Conservation (phyloP, 2,888 invertebrate species). For the Dryobotodes eremita region DNA sequence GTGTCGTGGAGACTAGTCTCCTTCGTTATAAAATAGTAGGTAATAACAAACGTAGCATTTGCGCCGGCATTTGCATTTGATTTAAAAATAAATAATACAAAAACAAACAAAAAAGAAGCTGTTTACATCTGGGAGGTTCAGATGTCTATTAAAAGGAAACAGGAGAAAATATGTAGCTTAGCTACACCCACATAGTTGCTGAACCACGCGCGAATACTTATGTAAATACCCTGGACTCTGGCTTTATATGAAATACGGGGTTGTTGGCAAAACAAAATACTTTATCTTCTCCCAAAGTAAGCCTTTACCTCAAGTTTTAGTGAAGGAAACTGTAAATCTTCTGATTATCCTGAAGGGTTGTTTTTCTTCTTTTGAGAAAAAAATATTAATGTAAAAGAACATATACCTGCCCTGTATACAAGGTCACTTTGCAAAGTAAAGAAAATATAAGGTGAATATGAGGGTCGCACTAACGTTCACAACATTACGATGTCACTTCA, state of each 20-base stretch:
- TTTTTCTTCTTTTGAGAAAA: slow-evolving; percentile 12
- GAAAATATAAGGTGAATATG: neutral
- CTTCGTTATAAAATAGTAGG: neutral
- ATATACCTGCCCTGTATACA: neutral
- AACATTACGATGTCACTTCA: neutral
- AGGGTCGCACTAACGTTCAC: neutral
- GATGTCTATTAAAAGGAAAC: slow-evolving; percentile 24
- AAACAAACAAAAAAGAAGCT: slow-evolving; percentile 6
- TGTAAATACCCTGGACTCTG: slow-evolving; percentile 35
- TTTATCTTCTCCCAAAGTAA: slow-evolving; percentile 28
- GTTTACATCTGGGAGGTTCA: neutral
- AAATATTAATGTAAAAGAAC: neutral
- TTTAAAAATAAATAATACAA: neutral
- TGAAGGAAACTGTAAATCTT: slow-evolving; percentile 43
- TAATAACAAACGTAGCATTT: neutral
- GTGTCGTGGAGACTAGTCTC: neutral
- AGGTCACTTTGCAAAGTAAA: neutral
- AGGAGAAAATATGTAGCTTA: slow-evolving; percentile 33
- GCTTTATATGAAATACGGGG: slow-evolving; percentile 19
- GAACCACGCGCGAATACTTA: slow-evolving; percentile 37
- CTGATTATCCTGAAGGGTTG: slow-evolving; percentile 12
- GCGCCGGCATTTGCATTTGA: neutral
- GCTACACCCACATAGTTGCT: slow-evolving; percentile 39
- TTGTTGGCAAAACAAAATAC: slow-evolving; percentile 34
- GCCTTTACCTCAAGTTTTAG: slow-evolving; percentile 38